Base-by-base conservation (phyloP, 2,888 invertebrate genomes). In the Microchrysa polita region DNA sequence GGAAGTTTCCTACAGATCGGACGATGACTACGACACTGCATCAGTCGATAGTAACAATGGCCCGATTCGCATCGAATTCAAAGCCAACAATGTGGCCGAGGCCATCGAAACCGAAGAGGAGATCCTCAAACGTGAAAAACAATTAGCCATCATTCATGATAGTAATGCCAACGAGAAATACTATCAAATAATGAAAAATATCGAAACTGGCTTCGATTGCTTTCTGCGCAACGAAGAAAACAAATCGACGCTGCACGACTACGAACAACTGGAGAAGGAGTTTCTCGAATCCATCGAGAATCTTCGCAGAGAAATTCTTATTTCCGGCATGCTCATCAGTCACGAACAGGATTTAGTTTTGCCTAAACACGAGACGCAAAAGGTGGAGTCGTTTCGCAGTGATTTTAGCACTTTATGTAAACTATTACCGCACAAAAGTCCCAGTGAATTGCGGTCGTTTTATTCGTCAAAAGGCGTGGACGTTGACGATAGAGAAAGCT, bases 31-130 rank as follows among this genome's bases (percentile, higher is more conserved):
- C 76, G 84, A 86, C 10, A 86, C 87, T 67, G 80, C 78, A 78
- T 80, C 84, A 40, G 82, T 86, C 1, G 87, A 86, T 14, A 87
- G 86, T 57, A 82, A 85, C 0, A 86, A 87, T 0, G 89, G 87
- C 52, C 91, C 92, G 0, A 87, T 94, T 12, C 88, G 91, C 18
- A 95, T 95, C 77, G 92, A 93, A 76, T 95, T 94, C 81, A 93
- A 92, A 79, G 92, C 93, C 0, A 93, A 93, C 23, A 94, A 93
- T 83, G 90, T 93, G 57, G 95, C 95, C 0, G 95, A 95, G 82
- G 94, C 95, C 0, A 89, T 94, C 0, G 94, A 95, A 79, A 84
- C 90, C 4, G 88, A 86, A 73, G 81, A 83, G n/a, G 84, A 87
- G 81, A 79, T 81, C 52, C 79, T 80, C 78, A 87, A 84, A 77